Percentiles rank a stretch among this genome's conserved stretches.
These are phyloP conservation scores for Pollenia angustigena DNA, from an alignment of 2,888 invertebrate species.

Conservation along the genomic window DNA sequence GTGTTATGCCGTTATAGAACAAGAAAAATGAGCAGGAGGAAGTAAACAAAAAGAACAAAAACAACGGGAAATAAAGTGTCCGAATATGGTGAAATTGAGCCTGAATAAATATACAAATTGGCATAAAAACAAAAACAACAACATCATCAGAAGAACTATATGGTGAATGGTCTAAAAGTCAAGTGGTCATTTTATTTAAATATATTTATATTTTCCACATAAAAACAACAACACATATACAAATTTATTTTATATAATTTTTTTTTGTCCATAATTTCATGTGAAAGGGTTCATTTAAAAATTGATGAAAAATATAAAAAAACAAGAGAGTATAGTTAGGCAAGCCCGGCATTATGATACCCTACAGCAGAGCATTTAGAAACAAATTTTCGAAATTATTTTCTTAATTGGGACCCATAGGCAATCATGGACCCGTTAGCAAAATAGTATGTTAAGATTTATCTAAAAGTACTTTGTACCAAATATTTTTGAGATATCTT, in stretches of 20 bases:
- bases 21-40: not conserved
- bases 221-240: slow-evolving; percentile 19
- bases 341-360: too few relatives aligned
- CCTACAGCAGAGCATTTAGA: too few relatives aligned
- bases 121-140: slow-evolving; percentile 60
- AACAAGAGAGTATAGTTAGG: not conserved
- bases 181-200: slow-evolving; percentile 73
- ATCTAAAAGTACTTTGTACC: too few relatives aligned
- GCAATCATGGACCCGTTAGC: too few relatives aligned
- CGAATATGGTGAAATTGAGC: slow-evolving; percentile 74
- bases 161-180: slow-evolving; percentile 69
- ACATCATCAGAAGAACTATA: slow-evolving; percentile 28
- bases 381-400: too few relatives aligned
- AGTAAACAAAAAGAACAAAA: slow-evolving; percentile 39
- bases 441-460: too few relatives aligned
- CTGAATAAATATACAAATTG: slow-evolving; percentile 74
- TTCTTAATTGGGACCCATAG: too few relatives aligned
- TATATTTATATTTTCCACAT: slow-evolving; percentile 50
- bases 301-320: slow-evolving; percentile 52
- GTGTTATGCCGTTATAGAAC: not conserved
- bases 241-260: not conserved
- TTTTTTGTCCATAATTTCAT: slow-evolving; percentile 63
- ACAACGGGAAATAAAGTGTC: slow-evolving; percentile 67
- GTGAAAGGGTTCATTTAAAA: slow-evolving; percentile 71
- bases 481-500: too few relatives aligned